Conservation (phyloP, 2,113 vertebrate genomes). For the Notarius quadriscutis region DNA sequence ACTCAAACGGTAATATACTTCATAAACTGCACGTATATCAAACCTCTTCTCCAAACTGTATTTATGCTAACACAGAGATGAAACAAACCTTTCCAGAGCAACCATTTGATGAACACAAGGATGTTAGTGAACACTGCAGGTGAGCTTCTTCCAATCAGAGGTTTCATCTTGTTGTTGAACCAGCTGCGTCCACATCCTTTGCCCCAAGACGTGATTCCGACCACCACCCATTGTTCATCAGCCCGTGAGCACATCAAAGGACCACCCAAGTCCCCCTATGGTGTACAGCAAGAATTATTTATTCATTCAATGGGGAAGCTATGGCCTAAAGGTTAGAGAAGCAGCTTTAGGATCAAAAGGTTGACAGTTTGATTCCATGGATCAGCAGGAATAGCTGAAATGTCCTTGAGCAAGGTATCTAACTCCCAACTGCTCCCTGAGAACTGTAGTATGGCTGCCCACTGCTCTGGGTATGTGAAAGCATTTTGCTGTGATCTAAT, state of each 20-base stretch:
- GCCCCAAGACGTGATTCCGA: slow-evolving; percentile 87
- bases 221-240: slow-evolving; percentile 72
- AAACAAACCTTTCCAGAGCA: slow-evolving; percentile 59
- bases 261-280: slow-evolving; percentile 85
- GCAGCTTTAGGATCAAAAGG: too few species aligned
- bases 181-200: slow-evolving; percentile 85
- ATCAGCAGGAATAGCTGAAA: too few species aligned
- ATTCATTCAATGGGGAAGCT: neutral
- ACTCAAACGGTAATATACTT: neutral
- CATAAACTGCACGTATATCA: neutral
- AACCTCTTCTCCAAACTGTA: neutral
- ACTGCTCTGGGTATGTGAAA: too few species aligned
- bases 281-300: neutral
- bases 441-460: too few species aligned
- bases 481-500: too few species aligned
- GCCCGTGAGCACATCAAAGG: slow-evolving; percentile 77
- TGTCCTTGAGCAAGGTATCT: too few species aligned
- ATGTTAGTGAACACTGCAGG: slow-evolving; percentile 85
- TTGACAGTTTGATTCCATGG: too few species aligned
- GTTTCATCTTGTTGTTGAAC: slow-evolving; percentile 69
- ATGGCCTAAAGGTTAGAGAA: too few species aligned
- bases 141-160: slow-evolving; percentile 71
- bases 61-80: neutral
- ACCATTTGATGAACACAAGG: slow-evolving; percentile 69
- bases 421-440: too few species aligned